Evolutionary conservation across 92 coral and sea anemone species (phyloP), one percentile per base, ranked within the genome.

Genomic region (Umimayanthus kanabou): DNA sequence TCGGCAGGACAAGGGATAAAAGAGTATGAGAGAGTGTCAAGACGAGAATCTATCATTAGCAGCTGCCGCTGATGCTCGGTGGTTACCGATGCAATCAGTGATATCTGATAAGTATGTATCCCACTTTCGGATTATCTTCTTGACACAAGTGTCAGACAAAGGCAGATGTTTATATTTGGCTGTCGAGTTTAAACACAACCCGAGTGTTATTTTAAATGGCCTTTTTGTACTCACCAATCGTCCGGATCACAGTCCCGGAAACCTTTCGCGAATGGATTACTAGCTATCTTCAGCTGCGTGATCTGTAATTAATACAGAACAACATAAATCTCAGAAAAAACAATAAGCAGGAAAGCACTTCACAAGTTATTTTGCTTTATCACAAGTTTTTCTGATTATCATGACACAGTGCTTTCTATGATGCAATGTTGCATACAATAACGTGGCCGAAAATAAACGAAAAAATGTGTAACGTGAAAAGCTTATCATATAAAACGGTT

Each of bases 201-300:
- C 23, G 43, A 50, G 11, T 50, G 39, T 79, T 78, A 10, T 22
- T n/a, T 73, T 74, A 53, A 16, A 75, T 39, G 29, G 33, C 25
- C 58, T 30, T 40, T 22, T 39, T 29, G 23, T 70, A 85, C 95
- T 94, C 72, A 97, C 99, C 99, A 97, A 75, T 97, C 99, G 75
- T 97, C 99, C 10, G 99, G 99, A 39, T 97, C 99, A 74, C 99
- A 97, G 75, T 97, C 99, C 4, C 99, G 94, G 85, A 97, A 97
- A 86, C 99, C 99, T 85, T 97, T 97, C 30, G 99, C 99, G 80
- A 97, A 97, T 9, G 99, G 99, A 80, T 97, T 97, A 81, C 99
- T 97, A 25, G 99, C 99, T 6, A 97, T 97, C 81, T 97, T 97
- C n/a, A 97, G 94, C 81, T 97, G 99, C 22, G 99, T 97, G 72